Evolutionary conservation across 2,113 vertebrate species (phyloP).

Genomic region (Rana temporaria): DNA sequence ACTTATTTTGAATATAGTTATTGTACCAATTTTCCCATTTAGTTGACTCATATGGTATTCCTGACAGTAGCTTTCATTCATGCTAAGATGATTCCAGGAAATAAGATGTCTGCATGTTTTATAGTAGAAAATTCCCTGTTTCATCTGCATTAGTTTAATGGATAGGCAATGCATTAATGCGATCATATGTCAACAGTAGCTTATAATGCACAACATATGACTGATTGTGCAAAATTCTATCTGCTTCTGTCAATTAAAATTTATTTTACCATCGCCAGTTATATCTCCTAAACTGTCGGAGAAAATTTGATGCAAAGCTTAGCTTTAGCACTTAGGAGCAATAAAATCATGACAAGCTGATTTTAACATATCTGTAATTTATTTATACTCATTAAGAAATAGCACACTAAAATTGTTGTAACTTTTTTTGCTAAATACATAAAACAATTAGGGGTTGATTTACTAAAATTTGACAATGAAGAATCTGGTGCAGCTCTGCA

Average conservation of each 20-base stretch:
- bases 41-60: constrained; percentile 15
- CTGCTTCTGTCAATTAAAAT: constrained; percentile 14
- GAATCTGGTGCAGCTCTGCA: too few species aligned
- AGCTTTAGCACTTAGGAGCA: background rate
- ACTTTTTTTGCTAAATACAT: too few species aligned
- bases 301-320: constrained; percentile 18
- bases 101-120: constrained; percentile 29
- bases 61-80: constrained; percentile 34
- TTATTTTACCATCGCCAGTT: constrained; percentile 3
- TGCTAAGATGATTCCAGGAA: constrained; percentile 32
- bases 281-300: background rate
- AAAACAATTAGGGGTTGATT: too few species aligned
- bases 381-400: background rate
- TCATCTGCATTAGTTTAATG: constrained; percentile 39
- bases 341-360: constrained; percentile 20
- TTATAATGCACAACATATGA: constrained; percentile 31
- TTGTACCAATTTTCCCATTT: constrained; percentile 35
- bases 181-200: constrained; percentile 23
- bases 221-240: background rate
- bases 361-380: constrained; percentile 6
- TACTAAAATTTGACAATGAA: too few species aligned
- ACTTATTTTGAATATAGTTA: background rate
- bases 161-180: constrained; percentile 34
- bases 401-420: background rate
- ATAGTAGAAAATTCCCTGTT: constrained; percentile 20